These are phyloP conservation scores for Drosophila seguyi DNA, from an alignment of 1,140 invertebrate genomes.

Conservation along the genomic window DNA sequence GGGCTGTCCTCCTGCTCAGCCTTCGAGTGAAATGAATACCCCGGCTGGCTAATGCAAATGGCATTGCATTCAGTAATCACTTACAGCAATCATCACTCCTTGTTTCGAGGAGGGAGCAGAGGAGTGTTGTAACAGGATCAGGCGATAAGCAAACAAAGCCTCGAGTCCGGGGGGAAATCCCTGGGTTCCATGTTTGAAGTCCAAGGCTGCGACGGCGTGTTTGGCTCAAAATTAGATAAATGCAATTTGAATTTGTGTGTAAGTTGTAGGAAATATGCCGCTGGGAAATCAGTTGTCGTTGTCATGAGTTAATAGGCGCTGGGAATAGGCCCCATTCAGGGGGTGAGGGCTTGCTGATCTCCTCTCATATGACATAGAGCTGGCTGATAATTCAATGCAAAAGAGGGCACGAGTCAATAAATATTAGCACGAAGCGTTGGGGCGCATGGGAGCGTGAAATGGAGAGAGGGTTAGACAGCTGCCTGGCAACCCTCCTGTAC, in stretches of 20 bases:
- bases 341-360: not conserved
- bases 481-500: not conserved
- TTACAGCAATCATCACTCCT: conserved; percentile 19
- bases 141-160: conserved; percentile 34
- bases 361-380: conserved; percentile 13
- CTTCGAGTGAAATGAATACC: conserved; percentile 18
- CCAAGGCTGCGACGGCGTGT: conserved; percentile 44
- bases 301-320: conserved; percentile 75
- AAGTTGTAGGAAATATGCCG: conserved; percentile 66
- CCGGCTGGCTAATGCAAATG: conserved; percentile 18
- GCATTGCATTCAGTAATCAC: conserved; percentile 44
- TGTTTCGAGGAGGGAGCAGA: not conserved
- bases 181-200: conserved; percentile 31
- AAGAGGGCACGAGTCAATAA: conserved; percentile 40
- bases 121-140: conserved; percentile 18
- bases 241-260: conserved; percentile 73
- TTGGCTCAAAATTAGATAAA: conserved; percentile 78
- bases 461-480: conserved; percentile 10
- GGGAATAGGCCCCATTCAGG: conserved; percentile 50
- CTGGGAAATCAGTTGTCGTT: conserved; percentile 74
- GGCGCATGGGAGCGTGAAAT: conserved; percentile 39
- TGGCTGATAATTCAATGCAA: conserved; percentile 69
- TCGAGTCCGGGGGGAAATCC: conserved; percentile 29
- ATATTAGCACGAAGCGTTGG: conserved; percentile 54
- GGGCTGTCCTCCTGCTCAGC: not conserved